A percentile compares a stretch with the other conserved stretches of the same genome.
These are phyloP conservation scores for Eulimnadia texana DNA, from an alignment of 1,140 invertebrate genomes.

Conservation along the genomic window DNA sequence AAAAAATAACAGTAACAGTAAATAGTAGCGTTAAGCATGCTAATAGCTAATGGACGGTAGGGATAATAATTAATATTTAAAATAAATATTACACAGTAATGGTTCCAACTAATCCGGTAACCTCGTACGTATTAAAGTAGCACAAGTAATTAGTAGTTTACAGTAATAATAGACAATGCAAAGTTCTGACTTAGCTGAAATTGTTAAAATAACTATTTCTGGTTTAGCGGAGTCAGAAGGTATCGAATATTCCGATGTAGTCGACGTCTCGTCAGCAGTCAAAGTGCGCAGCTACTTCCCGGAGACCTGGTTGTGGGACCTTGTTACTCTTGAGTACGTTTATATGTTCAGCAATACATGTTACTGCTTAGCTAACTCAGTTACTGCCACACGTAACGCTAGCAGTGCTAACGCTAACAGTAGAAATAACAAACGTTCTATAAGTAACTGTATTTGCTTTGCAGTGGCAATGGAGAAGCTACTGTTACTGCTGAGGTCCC, in stretches of 20 bases:
- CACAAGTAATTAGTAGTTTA: too few relatives aligned
- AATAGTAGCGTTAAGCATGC: too few relatives aligned
- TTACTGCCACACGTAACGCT: neutral
- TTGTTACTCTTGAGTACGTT: constrained; percentile 26
- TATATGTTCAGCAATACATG: neutral
- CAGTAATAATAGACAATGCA: too few relatives aligned
- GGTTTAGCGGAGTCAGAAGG: neutral
- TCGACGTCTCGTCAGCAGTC: constrained; percentile 14
- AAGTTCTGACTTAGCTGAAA: too few relatives aligned
- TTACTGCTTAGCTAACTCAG: constrained; percentile 4
- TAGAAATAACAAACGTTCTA: neutral
- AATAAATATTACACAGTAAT: too few relatives aligned
- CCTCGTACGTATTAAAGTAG: too few relatives aligned
- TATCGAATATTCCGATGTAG: neutral
- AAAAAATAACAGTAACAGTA: too few relatives aligned
- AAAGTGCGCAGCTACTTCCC: constrained; percentile 43
- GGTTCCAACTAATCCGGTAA: too few relatives aligned
- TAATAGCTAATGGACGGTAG: too few relatives aligned
- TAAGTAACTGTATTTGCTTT: constrained; percentile 18
- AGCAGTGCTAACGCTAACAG: neutral
- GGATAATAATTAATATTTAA: too few relatives aligned
- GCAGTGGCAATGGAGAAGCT: constrained; percentile 36
- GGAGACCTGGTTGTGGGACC: constrained; percentile 52
- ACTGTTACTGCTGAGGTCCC: constrained; percentile 39
- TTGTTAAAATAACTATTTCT: too few relatives aligned